phyloP scores from a whole-genome alignment of 1,140 invertebrate species.

The Heterodera carotae region DNA sequence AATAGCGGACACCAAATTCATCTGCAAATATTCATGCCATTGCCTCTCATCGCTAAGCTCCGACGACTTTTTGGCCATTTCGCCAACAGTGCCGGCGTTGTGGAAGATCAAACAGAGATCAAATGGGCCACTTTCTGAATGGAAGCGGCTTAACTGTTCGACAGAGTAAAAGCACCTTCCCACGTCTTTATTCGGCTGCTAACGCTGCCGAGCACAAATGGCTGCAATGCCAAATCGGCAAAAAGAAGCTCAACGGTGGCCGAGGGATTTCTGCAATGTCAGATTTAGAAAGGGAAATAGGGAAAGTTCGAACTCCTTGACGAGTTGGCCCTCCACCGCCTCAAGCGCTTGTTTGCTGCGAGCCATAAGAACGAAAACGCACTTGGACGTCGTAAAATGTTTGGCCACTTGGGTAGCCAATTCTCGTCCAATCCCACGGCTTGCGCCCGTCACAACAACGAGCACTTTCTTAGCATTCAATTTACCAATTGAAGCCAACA shows the following conservation, averaged over 20 bases:
- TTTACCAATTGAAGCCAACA: not conserved
- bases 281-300: not conserved
- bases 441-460: slow-evolving; percentile 34
- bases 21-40: slow-evolving; percentile 72
- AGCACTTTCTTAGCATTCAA: slow-evolving; percentile 25
- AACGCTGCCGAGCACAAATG: slow-evolving; percentile 34
- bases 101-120: slow-evolving; percentile 78
- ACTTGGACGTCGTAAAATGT: slow-evolving; percentile 22
- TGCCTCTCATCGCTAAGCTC: slow-evolving; percentile 68
- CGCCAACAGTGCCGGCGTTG: slow-evolving; percentile 85
- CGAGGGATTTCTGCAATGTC: slow-evolving; percentile 29
- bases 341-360: slow-evolving; percentile 31
- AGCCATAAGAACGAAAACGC: slow-evolving; percentile 42
- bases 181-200: slow-evolving; percentile 16
- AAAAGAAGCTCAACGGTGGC: slow-evolving; percentile 50
- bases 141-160: too few species aligned
- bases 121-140: slow-evolving; percentile 66
- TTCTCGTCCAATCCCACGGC: slow-evolving; percentile 36
- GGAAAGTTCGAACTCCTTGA: slow-evolving; percentile 20
- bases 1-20: slow-evolving; percentile 78
- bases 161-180: slow-evolving; percentile 25
- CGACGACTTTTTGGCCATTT: slow-evolving; percentile 71
- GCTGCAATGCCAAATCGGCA: slow-evolving; percentile 48
- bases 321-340: slow-evolving; percentile 29
- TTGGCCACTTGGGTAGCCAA: slow-evolving; percentile 47